phyloP scores from a whole-genome alignment of 2,113 vertebrate genomes.

The Trogon surrucura region DNA sequence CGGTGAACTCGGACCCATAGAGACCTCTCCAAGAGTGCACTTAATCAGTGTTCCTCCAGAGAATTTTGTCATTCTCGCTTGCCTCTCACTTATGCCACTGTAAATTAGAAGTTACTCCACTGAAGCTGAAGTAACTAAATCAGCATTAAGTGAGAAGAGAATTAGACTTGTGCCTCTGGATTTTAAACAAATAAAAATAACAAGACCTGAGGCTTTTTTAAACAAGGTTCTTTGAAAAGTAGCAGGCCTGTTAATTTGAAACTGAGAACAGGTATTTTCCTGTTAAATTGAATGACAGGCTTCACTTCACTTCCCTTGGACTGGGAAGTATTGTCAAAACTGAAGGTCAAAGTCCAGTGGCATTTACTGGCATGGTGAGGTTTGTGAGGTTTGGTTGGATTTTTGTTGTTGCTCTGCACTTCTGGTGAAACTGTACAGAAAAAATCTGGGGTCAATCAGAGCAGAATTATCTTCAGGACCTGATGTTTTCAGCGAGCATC shows the following conservation, averaged over 20 bases:
- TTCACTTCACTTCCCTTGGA: neutral
- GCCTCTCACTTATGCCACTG: neutral
- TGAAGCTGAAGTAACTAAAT: conserved; percentile 5
- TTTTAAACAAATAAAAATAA: neutral
- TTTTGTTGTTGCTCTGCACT: neutral
- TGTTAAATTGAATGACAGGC: neutral
- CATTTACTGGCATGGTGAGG: neutral
- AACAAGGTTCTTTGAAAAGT: neutral
- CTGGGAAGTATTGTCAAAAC: neutral
- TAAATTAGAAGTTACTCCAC: neutral
- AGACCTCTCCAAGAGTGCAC: neutral
- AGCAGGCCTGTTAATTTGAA: neutral
- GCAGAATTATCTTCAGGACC: neutral
- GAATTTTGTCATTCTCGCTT: neutral
- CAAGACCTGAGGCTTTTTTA: neutral
- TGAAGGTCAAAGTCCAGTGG: neutral
- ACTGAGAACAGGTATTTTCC: neutral
- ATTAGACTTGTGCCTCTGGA: neutral
- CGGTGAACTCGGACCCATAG: neutral
- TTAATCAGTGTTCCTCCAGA: neutral
- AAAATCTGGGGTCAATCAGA: neutral
- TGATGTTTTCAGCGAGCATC: neutral
- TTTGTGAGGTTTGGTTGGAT: neutral
- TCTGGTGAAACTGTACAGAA: neutral
- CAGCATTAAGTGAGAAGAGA: neutral